Percentiles rank a stretch among this genome's conserved stretches.
Conservation (phyloP, 2,113 vertebrate genomes). For the Aegotheles bennettii region DNA sequence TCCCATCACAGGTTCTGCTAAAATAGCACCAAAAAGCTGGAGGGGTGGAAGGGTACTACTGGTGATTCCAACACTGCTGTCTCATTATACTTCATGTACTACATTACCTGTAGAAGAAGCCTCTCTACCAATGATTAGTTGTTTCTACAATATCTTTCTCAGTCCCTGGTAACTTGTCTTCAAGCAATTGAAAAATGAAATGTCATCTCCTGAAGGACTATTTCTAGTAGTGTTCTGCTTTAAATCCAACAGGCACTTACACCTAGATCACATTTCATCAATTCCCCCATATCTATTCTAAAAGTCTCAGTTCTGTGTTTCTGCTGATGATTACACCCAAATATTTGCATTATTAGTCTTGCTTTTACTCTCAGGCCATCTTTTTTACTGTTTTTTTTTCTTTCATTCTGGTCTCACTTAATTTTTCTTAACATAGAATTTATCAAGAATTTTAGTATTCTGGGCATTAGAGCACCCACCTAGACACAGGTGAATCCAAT, state of each 20-base stretch:
- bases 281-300: not conserved
- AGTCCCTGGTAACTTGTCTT: not conserved
- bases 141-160: not conserved
- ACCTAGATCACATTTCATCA: not conserved
- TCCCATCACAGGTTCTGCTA: not conserved
- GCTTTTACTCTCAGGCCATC: not conserved
- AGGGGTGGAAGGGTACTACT: not conserved
- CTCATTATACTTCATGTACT: not conserved
- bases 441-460: not conserved
- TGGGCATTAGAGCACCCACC: not conserved
- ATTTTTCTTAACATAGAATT: not conserved
- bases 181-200: not conserved
- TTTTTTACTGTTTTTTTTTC: not conserved
- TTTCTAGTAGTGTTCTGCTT: not conserved
- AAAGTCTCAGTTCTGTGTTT: not conserved
- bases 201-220: not conserved
- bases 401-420: not conserved
- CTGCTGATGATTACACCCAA: not conserved
- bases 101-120: not conserved
- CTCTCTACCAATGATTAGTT: not conserved
- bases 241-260: not conserved
- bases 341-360: not conserved
- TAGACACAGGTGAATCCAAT: not conserved
- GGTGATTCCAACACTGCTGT: not conserved
- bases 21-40: not conserved